Evolutionary conservation across 2,888 invertebrate genomes (phyloP), one percentile per base, ranked within the genome.

Genomic region (Masnerella sp.): DNA sequence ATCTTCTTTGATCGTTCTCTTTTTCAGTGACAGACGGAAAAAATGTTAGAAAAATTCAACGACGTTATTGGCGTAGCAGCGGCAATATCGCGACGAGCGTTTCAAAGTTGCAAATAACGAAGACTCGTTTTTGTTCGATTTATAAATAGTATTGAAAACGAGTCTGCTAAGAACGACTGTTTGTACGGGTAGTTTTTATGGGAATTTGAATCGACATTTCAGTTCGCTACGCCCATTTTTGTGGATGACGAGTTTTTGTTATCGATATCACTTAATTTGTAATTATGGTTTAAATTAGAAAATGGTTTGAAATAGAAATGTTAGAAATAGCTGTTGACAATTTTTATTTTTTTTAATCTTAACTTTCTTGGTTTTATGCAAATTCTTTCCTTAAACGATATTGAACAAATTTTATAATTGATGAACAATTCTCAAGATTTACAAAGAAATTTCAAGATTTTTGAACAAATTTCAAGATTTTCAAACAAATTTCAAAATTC

Each of bases 31-130:
- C 18, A 2, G 7, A 22, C 11, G 22, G 17, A 14, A 36, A 30
- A 32, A 32, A 49, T 7, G 3, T 7, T 18, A 18, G 8, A 14
- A 51, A 51, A 36, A 51, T 51, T 51, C 20, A 34, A 22, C n/a
- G 22, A 14, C 36, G 28, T 14, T 47, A 30, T 49, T 25, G 20
- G 5, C 45, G 15, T 5, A 12, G 4, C 1, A n/a, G 15, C 22
- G 28, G 3, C 28, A 45, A 30, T n/a, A 8, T 7, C 17, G 5
- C 17, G 30, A 9, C 18, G 17, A 28, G n/a, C n/a, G 17, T 30
- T 32, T 20, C 32, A 12, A 36, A 51, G 36, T 18, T 36, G 51
- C 17, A 20, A 51, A 51, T 51, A 51, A 51, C 9, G 18, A 51
- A 22, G 36, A 22, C 20, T 22, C 22, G 32, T 49, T 49, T 22